Evolutionary conservation across 2,797 vertebrate species (phyloP), one percentile per base, ranked within the genome.

Genomic region (Cottoperca gobio): DNA sequence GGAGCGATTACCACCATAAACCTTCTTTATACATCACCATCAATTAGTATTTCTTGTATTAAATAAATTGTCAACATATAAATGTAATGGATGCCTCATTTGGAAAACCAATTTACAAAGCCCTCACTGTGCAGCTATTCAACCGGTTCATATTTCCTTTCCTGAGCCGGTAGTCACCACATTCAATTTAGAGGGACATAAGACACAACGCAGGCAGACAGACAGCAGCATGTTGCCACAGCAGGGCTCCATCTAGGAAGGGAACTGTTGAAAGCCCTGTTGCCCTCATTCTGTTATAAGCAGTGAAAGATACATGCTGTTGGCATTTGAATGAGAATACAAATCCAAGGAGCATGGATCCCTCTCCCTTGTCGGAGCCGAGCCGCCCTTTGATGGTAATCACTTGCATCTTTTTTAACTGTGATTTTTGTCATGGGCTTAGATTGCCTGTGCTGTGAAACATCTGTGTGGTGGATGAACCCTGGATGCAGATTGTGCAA

Each of bases 281-380:
- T 89, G 84, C 73, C 82, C 88, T 81, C 80, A 84, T 87, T 90
- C 84, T 90, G 85, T 82, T 87, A 71, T 11, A 55, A 76, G 50
- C 63, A 40, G 35, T 16, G 82, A 84, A 11, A 54, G 57, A 81
- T 31, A 37, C 77, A 78, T 8, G 63, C 76, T 70, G 72, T 35
- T 72, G 82, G 73, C 83, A 73, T 85, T 73, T 77, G 48, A 77
- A 79, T 63, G 75, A 37, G 49, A 70, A 71, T 78, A 77, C 48
- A 64, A 64, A 72, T 68, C 76, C 64, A 40, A 42, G 13, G 33
- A 63, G 54, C 62, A 46, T 6, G 43, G 55, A 65, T 74, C 50
- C 61, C 26, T 31, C 58, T 63, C 37, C 23, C 52, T 24, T 62
- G 55, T 52, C 43, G 57, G 26, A 9, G 45, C 58, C 0, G 13